Evolutionary conservation across 2,113 vertebrate genomes (phyloP).

Genomic region (Poeciliopsis prolifica): DNA sequence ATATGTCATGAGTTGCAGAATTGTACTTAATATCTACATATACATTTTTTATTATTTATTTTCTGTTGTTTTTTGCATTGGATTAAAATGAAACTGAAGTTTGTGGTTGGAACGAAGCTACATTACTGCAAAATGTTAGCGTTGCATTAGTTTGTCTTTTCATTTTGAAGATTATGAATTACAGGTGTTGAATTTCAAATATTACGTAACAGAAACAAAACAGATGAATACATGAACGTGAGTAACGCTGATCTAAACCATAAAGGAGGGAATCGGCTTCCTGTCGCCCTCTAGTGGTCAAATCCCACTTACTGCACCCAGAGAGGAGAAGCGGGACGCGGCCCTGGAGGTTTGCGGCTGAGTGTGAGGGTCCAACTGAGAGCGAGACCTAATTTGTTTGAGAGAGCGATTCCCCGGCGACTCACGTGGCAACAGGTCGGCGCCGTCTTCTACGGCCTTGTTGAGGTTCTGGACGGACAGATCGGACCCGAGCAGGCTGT

Average conservation of each 20-base stretch:
- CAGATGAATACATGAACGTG: too few relatives aligned
- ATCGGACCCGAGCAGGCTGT: conserved; percentile 91
- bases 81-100: too few relatives aligned
- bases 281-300: conserved; percentile 57
- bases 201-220: too few relatives aligned
- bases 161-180: too few relatives aligned
- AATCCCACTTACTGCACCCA: conserved; percentile 44
- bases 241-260: too few relatives aligned
- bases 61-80: background rate
- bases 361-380: conserved; percentile 39
- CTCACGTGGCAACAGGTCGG: conserved; percentile 91
- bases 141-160: too few relatives aligned
- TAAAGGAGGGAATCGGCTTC: background rate
- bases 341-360: conserved; percentile 56
- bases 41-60: too few relatives aligned
- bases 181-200: too few relatives aligned
- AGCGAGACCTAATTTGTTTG: conserved; percentile 55
- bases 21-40: too few relatives aligned
- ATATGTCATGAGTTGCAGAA: background rate
- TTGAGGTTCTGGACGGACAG: conserved; percentile 87
- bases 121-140: too few relatives aligned
- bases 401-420: conserved; percentile 42
- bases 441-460: conserved; percentile 86
- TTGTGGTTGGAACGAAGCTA: too few relatives aligned
- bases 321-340: conserved; percentile 65